Base-by-base conservation (phyloP, 2,888 invertebrate genomes). In the Acholoe squamosa region DNA sequence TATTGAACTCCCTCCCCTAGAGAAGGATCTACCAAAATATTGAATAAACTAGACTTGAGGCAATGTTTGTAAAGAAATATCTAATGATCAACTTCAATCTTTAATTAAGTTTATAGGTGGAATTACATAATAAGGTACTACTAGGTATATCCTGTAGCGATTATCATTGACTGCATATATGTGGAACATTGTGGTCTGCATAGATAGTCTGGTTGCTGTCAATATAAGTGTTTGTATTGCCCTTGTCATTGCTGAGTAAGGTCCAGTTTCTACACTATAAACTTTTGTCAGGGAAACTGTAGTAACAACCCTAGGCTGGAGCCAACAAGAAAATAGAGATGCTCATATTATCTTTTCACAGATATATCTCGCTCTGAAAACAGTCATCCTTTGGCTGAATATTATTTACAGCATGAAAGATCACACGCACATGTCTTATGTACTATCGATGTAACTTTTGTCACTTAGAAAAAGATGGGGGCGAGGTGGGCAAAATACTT, bases 51-150 rank as follows among this genome's bases (percentile, higher is more conserved):
- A 43, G 71, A 28, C 71, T n/a, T 28, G 31, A 25, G 31, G 33
- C 80, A 80, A 43, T 34, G 25, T 10, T 14, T 19, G 33, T 34
- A 80, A 77, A 77, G 80, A 80, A 80, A 80, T 80, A 80, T 22
- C 80, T 80, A 80, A 80, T 80, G 80, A 43, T 80, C 80, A 80
- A 80, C 80, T 80, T 80, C 80, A 80, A 80, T 80, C 80, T 80
- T 80, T 80, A 80, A 80, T 80, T 80, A 43, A 80, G 33, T 43
- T 43, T 33, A 80, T 34, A 80, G 80, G 80, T 80, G 43, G 80
- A 80, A 80, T 80, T 80, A 80, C 80, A 80, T 80, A 43, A 43
- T 43, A 76, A 76, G 76, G 76, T 80, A 80, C 80, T 80, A 80
- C 28, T 14, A 71, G 71, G 71, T 28, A 43, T 43, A 14, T 71